Percentiles rank a stretch among this genome's conserved stretches.
These are phyloP conservation scores for Cygnus atratus DNA, from an alignment of 2,113 vertebrate genomes.

Conservation along the genomic window DNA sequence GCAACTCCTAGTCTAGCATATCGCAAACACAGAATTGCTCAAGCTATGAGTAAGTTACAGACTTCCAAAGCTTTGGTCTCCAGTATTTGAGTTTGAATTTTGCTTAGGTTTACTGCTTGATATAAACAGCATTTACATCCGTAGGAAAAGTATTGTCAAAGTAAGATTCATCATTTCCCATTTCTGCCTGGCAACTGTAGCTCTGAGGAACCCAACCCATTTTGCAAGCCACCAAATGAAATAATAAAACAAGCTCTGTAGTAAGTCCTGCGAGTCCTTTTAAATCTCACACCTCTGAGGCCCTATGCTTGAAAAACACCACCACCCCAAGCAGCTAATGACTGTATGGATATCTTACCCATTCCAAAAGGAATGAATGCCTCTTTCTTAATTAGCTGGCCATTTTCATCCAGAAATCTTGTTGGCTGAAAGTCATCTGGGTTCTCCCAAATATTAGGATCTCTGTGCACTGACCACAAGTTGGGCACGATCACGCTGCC, in stretches of 20 bases:
- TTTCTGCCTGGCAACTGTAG: not conserved
- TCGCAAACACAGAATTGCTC: not conserved
- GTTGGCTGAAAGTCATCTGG: constrained; percentile 86
- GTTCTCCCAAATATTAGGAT: constrained; percentile 89
- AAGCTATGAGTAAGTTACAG: not conserved
- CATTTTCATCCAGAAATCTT: constrained; percentile 89
- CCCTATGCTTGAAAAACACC: not conserved
- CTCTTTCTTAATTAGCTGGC: constrained; percentile 86
- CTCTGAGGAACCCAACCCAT: not conserved
- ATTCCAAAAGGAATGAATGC: constrained; percentile 94
- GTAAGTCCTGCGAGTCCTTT: not conserved
- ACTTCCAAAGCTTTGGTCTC: not conserved
- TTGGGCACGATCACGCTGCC: constrained; percentile 89
- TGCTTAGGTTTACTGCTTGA: not conserved
- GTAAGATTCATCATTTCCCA: not conserved
- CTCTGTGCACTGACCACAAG: constrained; percentile 92
- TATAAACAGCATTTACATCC: not conserved
- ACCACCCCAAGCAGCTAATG: not conserved
- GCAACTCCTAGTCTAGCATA: not conserved
- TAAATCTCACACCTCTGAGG: not conserved
- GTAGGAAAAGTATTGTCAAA: not conserved
- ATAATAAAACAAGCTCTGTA: not conserved
- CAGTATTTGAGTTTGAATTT: not conserved
- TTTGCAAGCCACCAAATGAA: not conserved
- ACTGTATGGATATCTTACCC: constrained; percentile 75